A percentile compares a stretch with the other conserved stretches of the same genome.
These are phyloP conservation scores for Trichomalopsis sarcophagae DNA, from an alignment of 1,140 invertebrate genomes.

Conservation along the genomic window DNA sequence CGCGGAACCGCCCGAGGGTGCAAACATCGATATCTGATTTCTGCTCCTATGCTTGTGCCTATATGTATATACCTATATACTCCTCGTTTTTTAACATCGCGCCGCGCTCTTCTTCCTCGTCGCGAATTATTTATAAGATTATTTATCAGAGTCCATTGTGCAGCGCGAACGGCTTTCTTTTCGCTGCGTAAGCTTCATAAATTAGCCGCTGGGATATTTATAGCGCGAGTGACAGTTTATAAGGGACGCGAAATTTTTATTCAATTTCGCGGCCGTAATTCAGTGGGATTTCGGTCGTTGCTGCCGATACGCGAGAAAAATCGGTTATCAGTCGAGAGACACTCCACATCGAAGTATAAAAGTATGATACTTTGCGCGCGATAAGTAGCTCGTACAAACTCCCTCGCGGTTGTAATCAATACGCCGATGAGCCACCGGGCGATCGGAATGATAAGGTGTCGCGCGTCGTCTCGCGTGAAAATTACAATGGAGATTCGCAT, in stretches of 20 bases:
- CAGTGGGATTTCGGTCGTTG: background rate
- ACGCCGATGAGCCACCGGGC: too few species aligned
- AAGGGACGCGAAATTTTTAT: background rate
- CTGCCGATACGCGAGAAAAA: too few species aligned
- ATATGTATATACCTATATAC: background rate
- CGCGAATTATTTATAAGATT: constrained; percentile 45
- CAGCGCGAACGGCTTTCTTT: background rate
- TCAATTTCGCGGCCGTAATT: background rate
- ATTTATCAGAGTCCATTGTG: constrained; percentile 41
- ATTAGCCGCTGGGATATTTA: background rate
- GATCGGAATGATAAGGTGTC: too few species aligned
- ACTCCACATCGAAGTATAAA: too few species aligned
- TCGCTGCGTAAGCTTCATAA: background rate
- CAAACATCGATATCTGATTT: background rate
- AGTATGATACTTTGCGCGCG: too few species aligned
- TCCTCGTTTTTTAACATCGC: background rate
- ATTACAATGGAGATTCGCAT: too few species aligned
- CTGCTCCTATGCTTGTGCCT: background rate
- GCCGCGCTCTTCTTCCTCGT: background rate
- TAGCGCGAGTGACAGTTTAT: background rate
- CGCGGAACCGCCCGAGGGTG: too few species aligned
- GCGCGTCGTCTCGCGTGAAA: too few species aligned
- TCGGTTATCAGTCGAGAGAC: too few species aligned
- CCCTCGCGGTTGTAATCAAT: too few species aligned
- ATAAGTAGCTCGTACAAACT: too few species aligned